Percentiles rank a stretch among this genome's conserved stretches.
These are phyloP conservation scores for Drosophila anceps DNA, from an alignment of 2,888 invertebrate genomes.

Conservation along the genomic window DNA sequence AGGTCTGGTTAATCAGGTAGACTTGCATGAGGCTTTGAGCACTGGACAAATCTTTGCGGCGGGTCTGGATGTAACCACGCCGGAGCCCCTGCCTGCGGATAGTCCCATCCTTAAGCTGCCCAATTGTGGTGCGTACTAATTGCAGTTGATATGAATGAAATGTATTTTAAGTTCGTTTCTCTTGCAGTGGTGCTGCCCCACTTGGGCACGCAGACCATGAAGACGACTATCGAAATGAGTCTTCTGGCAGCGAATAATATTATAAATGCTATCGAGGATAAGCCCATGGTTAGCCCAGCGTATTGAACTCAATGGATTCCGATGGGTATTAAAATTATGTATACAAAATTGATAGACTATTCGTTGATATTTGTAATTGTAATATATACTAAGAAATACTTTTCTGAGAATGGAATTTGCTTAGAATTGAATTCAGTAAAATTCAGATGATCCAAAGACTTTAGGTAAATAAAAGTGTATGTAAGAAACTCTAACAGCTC, in stretches of 20 bases:
- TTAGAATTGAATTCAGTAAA: background rate
- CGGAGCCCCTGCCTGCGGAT: slow-evolving; percentile 94
- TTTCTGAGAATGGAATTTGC: background rate
- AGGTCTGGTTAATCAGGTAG: slow-evolving; percentile 92
- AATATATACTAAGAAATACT: background rate
- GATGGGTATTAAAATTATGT: background rate
- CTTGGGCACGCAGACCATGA: slow-evolving; percentile 93
- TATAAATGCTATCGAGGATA: slow-evolving; percentile 90
- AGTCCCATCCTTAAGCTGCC: slow-evolving; percentile 91
- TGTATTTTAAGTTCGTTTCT: background rate
- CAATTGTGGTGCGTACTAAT: slow-evolving; percentile 89
- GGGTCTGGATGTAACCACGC: slow-evolving; percentile 96
- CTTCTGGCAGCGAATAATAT: slow-evolving; percentile 93
- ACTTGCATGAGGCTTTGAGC: slow-evolving; percentile 91
- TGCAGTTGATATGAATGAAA: background rate
- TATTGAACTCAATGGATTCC: slow-evolving; percentile 53
- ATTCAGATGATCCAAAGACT: too few species aligned
- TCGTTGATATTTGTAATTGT: background rate
- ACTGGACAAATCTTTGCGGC: slow-evolving; percentile 92
- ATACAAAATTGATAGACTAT: too few species aligned
- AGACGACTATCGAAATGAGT: slow-evolving; percentile 92
- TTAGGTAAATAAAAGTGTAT: too few species aligned
- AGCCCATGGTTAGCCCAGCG: slow-evolving; percentile 89
- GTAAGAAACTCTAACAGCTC: too few species aligned
- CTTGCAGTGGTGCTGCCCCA: slow-evolving; percentile 92